phyloP scores from a whole-genome alignment of 30 jellyfish, hydroid and myxozoan genomes.

The Cassiopea andromeda region DNA sequence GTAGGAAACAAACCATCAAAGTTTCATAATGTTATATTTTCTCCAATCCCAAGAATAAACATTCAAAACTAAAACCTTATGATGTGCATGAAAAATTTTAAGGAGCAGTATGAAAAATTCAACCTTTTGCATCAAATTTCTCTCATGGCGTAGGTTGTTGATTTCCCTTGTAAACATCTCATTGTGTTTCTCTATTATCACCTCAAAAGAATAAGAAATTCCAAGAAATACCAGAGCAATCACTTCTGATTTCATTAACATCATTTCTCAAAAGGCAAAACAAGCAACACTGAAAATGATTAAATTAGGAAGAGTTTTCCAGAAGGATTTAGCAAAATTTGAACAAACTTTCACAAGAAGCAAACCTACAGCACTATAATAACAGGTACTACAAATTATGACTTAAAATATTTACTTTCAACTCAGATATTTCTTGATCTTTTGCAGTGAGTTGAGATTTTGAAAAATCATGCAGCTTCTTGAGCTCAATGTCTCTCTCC shows the following conservation, averaged over 20 bases:
- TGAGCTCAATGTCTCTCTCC: conserved; percentile 37
- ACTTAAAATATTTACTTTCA: conserved; percentile 31
- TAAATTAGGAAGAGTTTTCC: too few species aligned
- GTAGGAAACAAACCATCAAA: too few species aligned
- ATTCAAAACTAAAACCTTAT: too few species aligned
- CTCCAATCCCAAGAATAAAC: too few species aligned
- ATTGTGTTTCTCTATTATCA: conserved; percentile 54
- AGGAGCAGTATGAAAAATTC: background rate
- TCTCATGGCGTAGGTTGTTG: conserved; percentile 62
- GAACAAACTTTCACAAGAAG: too few species aligned
- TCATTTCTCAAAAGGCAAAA: background rate
- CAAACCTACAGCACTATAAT: too few species aligned
- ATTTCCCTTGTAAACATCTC: conserved; percentile 85
- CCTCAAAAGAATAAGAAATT: background rate
- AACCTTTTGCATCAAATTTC: conserved; percentile 74
- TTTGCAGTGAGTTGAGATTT: conserved; percentile 2
- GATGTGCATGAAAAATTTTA: too few species aligned
- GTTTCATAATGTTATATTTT: too few species aligned
- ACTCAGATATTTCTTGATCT: conserved; percentile 31
- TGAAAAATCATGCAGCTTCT: conserved; percentile 23
- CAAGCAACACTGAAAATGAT: too few species aligned
- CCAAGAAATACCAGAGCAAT: background rate
- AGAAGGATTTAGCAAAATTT: too few species aligned
- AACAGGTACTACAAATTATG: too few species aligned
- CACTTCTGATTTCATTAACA: background rate